phyloP scores from a whole-genome alignment of 2,113 vertebrate genomes.

The Brienomyrus brachyistius region DNA sequence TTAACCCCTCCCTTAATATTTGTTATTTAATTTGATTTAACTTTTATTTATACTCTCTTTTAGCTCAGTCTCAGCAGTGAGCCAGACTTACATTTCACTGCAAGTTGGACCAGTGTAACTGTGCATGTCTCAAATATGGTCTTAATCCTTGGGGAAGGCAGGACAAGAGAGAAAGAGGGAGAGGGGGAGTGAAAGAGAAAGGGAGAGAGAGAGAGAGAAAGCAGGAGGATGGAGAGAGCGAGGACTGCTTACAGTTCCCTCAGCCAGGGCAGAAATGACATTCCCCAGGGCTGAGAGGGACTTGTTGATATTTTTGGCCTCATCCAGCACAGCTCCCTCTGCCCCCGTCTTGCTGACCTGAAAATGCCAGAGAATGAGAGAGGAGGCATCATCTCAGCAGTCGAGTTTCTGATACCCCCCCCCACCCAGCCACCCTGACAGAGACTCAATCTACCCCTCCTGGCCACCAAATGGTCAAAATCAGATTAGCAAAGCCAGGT shows the following conservation, averaged over 20 bases:
- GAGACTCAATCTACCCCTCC: neutral
- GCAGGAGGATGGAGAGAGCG: neutral
- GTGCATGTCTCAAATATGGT: neutral
- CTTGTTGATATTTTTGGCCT: slow-evolving; percentile 88
- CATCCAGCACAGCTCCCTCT: slow-evolving; percentile 76
- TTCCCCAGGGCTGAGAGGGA: slow-evolving; percentile 81
- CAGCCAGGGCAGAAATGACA: slow-evolving; percentile 80
- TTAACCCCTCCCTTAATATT: neutral
- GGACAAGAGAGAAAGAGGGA: neutral
- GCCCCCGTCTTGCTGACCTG: slow-evolving; percentile 88
- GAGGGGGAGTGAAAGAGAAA: slow-evolving; percentile 8
- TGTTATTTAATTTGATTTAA: neutral
- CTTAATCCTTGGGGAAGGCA: neutral
- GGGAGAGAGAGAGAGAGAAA: neutral
- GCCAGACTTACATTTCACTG: neutral
- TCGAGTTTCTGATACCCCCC: neutral
- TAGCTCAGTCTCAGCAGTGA: neutral
- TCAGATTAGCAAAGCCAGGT: neutral
- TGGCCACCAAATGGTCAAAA: neutral
- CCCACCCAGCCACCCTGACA: neutral
- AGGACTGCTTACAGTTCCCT: slow-evolving; percentile 68
- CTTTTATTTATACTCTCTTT: neutral
- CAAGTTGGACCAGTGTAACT: neutral
- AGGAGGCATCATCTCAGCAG: neutral
- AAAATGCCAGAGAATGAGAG: slow-evolving; percentile 21